Conservation (phyloP, 2,797 vertebrate species). For the Poecilia wingei region DNA sequence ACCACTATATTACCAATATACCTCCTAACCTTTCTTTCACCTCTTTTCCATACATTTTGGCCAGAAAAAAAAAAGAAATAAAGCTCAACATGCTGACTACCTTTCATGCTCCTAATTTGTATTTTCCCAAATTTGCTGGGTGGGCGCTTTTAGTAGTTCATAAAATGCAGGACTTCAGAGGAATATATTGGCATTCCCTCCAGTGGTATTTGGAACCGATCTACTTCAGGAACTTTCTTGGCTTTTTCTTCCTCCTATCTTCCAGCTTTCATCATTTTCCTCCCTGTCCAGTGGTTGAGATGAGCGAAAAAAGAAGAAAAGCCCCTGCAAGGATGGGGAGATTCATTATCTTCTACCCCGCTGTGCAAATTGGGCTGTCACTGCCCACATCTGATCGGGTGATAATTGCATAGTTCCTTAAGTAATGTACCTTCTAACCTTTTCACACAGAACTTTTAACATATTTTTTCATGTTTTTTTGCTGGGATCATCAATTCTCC, state of each 20-base stretch:
- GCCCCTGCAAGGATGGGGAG: slow-evolving; percentile 31
- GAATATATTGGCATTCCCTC: background rate
- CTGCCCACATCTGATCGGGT: slow-evolving; percentile 52
- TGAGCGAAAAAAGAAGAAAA: slow-evolving; percentile 33
- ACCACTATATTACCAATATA: slow-evolving; percentile 29
- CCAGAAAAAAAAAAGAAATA: background rate
- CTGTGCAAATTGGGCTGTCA: slow-evolving; percentile 52
- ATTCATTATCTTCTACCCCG: slow-evolving; percentile 51
- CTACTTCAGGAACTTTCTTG: slow-evolving; percentile 29
- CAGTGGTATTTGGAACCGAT: slow-evolving; percentile 24
- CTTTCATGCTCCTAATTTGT: slow-evolving; percentile 16
- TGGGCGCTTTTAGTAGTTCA: slow-evolving; percentile 23
- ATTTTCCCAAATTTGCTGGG: background rate
- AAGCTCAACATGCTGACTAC: background rate
- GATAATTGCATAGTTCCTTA: slow-evolving; percentile 62
- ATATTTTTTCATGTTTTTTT: slow-evolving; percentile 16
- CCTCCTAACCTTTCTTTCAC: slow-evolving; percentile 8
- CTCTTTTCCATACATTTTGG: background rate
- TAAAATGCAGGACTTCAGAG: slow-evolving; percentile 11
- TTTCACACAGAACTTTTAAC: slow-evolving; percentile 34
- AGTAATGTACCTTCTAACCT: slow-evolving; percentile 48
- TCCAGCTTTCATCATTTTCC: background rate
- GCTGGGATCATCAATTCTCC: slow-evolving; percentile 37
- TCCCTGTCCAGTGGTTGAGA: slow-evolving; percentile 11
- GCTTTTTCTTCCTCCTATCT: slow-evolving; percentile 6